These are phyloP conservation scores for Syritta pipiens DNA, from an alignment of 2,888 invertebrate genomes.

Conservation along the genomic window DNA sequence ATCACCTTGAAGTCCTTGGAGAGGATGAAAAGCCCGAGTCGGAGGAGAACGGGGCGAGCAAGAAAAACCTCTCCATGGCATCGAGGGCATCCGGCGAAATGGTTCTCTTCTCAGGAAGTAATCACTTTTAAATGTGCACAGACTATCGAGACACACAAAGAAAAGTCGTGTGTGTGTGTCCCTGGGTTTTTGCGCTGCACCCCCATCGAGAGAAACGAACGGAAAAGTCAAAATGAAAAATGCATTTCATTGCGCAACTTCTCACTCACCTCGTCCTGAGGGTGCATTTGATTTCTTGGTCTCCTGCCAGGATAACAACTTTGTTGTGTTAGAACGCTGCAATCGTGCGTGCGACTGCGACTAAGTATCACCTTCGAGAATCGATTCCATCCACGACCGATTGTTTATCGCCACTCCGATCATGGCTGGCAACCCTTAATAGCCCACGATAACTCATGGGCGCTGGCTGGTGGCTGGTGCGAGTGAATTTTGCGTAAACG, in stretches of 20 bases:
- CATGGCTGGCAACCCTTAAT: slow-evolving; percentile 11
- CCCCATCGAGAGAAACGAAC: not conserved
- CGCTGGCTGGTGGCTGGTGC: no score
- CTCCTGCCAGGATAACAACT: slow-evolving; percentile 32
- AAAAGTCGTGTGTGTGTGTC: slow-evolving; percentile 14
- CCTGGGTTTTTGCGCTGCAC: not conserved
- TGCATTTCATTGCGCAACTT: slow-evolving; percentile 40
- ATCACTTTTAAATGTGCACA: slow-evolving; percentile 56
- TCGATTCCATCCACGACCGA: not conserved
- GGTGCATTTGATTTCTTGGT: not conserved
- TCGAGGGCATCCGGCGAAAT: slow-evolving; percentile 9
- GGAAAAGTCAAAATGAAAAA: slow-evolving; percentile 23
- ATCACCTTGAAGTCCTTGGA: slow-evolving; percentile 51
- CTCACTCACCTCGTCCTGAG: not conserved
- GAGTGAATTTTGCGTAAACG: slow-evolving; percentile 39
- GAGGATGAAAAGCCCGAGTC: slow-evolving; percentile 34
- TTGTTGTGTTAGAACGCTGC: slow-evolving; percentile 5
- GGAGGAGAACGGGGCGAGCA: not conserved
- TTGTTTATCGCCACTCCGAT: slow-evolving; percentile 30
- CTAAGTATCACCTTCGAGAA: not conserved
- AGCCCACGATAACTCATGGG: slow-evolving; percentile 12
- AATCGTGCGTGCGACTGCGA: not conserved
- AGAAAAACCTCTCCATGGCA: slow-evolving; percentile 1
- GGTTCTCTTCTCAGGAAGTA: slow-evolving; percentile 27
- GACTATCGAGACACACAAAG: slow-evolving; percentile 17